Base-by-base conservation (phyloP, 2,888 invertebrate species). In the Phortica okadai region DNA sequence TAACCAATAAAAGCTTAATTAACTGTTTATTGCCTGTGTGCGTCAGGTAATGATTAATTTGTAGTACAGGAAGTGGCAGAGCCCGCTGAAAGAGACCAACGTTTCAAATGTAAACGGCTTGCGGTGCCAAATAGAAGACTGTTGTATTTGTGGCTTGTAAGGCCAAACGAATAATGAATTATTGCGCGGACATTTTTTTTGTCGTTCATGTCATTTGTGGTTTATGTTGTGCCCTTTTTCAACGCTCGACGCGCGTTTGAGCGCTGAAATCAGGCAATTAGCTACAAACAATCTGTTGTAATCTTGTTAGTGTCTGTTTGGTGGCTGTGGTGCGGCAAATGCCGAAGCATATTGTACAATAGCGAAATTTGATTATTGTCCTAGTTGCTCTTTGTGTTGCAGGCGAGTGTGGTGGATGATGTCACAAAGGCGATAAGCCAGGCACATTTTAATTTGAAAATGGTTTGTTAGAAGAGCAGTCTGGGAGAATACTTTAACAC, bases 1-100 rank as follows among this genome's bases (percentile, higher is more conserved):
- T 86, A 81, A 83, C 87, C 85, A 85, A 85, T 85, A 85, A 85
- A 84, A 87, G 84, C 84, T 86, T 87, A 85, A 85, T 85, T 87
- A 85, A 87, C 85, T 87, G 85, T 85, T 85, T 85, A 85, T 84
- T 81, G 83, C 84, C 83, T 73, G 56, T 79, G 80, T 78, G 81
- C 72, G 73, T 74, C 74, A 74, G 62, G 64, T 74, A 77, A 79
- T 73, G 81, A 85, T 85, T 85, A 86, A 86, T 85, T 78, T 82
- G 73, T 69, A 45, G 50, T 45, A 45, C n/a, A 69, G 69, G 45
- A n/a, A 10, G 21, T 69, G 41, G 50, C 69, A 45, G n/a, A 69
- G 69, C 45, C 4, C 21, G 8, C 7, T 33, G 14, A 33, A 69
- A 69, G 45, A 69, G 44, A 45, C 16, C 69, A 69, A 50, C 14